phyloP scores from a whole-genome alignment of 2,113 vertebrate species.

The Mola mola region DNA sequence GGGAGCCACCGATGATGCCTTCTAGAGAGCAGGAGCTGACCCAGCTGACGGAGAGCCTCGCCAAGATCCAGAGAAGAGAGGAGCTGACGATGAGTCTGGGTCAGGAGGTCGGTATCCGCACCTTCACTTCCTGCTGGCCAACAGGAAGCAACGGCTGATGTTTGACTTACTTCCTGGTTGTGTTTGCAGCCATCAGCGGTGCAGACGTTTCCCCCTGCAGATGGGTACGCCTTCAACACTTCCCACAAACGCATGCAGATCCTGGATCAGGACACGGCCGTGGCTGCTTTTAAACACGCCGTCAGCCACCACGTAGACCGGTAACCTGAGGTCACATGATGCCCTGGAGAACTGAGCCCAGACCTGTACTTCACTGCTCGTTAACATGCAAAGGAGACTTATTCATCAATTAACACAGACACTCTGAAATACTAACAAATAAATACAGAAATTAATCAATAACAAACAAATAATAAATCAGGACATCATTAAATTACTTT shows the following conservation, averaged over 20 bases:
- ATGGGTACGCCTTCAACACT: conserved; percentile 84
- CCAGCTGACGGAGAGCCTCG: conserved; percentile 82
- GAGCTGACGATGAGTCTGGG: conserved; percentile 78
- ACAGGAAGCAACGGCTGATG: background rate
- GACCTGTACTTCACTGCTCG: background rate
- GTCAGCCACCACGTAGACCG: conserved; percentile 86
- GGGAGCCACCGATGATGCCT: conserved; percentile 88
- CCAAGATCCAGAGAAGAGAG: conserved; percentile 78
- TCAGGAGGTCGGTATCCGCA: conserved; percentile 70
- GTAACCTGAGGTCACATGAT: conserved; percentile 80
- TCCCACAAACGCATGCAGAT: conserved; percentile 81
- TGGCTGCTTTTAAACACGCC: conserved; percentile 86
- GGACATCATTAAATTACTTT: too few species aligned
- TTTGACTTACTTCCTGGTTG: background rate
- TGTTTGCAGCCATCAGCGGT: conserved; percentile 74
- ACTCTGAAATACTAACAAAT: too few species aligned
- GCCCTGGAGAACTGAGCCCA: conserved; percentile 82
- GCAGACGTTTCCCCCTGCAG: conserved; percentile 78
- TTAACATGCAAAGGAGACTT: background rate
- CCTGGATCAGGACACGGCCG: conserved; percentile 84
- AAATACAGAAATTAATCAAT: too few species aligned
- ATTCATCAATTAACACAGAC: too few species aligned
- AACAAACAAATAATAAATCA: too few species aligned
- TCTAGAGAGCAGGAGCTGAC: conserved; percentile 85
- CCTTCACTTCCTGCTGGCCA: background rate